Conservation (phyloP, 2,113 vertebrate species). For the Pyxicephalus adspersus region DNA sequence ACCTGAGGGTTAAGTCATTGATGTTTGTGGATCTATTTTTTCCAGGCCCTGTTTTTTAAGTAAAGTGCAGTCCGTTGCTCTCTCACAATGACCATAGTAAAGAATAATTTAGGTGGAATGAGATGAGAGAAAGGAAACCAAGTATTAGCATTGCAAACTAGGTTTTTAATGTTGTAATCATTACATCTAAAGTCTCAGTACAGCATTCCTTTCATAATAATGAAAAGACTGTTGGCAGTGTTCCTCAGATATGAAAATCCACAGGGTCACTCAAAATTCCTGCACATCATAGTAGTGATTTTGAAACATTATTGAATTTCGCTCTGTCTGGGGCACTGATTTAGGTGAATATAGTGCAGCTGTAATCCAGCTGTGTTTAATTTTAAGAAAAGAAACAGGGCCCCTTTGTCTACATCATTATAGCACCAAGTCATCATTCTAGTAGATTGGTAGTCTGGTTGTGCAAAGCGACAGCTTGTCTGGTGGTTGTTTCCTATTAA, state of each 20-base stretch:
- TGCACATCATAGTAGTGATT: constrained; percentile 49
- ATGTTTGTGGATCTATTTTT: too few relatives aligned
- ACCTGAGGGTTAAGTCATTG: too few relatives aligned
- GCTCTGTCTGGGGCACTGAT: constrained; percentile 60
- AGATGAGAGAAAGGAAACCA: too few relatives aligned
- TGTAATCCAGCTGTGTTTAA: constrained; percentile 75
- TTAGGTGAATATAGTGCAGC: constrained; percentile 61
- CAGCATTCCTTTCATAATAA: constrained; percentile 38
- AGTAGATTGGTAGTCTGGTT: constrained; percentile 48
- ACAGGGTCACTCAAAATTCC: constrained; percentile 55
- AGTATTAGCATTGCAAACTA: not conserved
- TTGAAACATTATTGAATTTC: constrained; percentile 56
- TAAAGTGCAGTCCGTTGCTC: too few relatives aligned
- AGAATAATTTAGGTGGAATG: too few relatives aligned
- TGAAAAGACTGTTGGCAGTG: constrained; percentile 23
- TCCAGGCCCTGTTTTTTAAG: too few relatives aligned
- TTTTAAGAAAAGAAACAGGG: constrained; percentile 69
- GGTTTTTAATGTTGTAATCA: not conserved
- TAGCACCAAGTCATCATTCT: constrained; percentile 50
- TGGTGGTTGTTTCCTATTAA: constrained; percentile 11
- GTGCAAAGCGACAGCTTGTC: constrained; percentile 7
- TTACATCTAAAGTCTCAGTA: constrained; percentile 16
- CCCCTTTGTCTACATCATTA: constrained; percentile 70
- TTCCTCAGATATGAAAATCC: not conserved
- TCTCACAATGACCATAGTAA: too few relatives aligned